phyloP scores from a whole-genome alignment of 1,140 invertebrate species.

The Cyclargus thomasi region DNA sequence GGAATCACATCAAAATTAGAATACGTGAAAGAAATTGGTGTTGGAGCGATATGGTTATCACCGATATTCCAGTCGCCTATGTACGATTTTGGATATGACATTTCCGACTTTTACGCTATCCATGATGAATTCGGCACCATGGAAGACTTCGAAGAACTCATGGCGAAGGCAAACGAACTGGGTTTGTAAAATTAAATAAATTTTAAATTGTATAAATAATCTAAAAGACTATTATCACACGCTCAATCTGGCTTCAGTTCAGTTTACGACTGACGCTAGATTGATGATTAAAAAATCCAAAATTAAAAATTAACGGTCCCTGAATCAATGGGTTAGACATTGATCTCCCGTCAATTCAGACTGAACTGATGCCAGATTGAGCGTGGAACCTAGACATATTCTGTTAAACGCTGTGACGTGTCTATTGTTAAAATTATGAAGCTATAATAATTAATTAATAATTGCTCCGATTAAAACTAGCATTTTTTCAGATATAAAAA shows the following conservation, averaged over 20 bases:
- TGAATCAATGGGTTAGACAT: too few species aligned
- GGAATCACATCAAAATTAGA: constrained; percentile 71
- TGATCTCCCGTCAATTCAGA: too few species aligned
- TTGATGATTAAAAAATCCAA: too few species aligned
- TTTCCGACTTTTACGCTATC: constrained; percentile 82
- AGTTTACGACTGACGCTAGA: too few species aligned
- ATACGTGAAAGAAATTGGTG: constrained; percentile 75
- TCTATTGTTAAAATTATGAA: not conserved
- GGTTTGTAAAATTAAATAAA: constrained; percentile 35
- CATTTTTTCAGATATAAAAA: constrained; percentile 44
- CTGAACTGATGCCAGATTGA: too few species aligned
- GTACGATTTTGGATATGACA: constrained; percentile 82
- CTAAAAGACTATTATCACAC: too few species aligned
- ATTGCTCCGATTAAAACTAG: not conserved
- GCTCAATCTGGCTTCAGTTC: too few species aligned
- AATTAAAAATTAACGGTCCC: too few species aligned
- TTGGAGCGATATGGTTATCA: constrained; percentile 81
- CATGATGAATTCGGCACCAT: constrained; percentile 83
- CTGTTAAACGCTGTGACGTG: not conserved
- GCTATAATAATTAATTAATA: not conserved
- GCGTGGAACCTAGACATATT: too few species aligned
- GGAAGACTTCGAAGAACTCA: constrained; percentile 81
- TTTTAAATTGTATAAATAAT: too few species aligned
- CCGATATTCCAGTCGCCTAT: constrained; percentile 82
- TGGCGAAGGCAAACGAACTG: constrained; percentile 73